Percentiles rank a stretch among this genome's conserved stretches.
phyloP scores from a whole-genome alignment of 2,888 invertebrate genomes.

The Antheraea yamamai region DNA sequence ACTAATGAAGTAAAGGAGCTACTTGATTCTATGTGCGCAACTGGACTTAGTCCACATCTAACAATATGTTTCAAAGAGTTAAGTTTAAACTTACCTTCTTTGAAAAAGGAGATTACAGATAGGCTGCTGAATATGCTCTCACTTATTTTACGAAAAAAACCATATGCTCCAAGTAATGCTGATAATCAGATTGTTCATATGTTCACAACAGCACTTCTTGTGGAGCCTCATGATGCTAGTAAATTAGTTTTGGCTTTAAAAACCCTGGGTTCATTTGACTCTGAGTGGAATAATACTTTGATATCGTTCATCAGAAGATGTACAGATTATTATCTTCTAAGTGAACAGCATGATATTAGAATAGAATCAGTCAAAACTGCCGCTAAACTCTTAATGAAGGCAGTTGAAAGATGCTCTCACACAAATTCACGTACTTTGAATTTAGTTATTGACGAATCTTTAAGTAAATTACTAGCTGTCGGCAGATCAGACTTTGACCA shows the following conservation, averaged over 20 bases:
- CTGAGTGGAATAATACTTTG: conserved; percentile 93
- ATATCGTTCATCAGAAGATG: conserved; percentile 96
- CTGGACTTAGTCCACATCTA: conserved; percentile 93
- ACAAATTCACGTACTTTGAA: conserved; percentile 91
- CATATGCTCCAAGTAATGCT: conserved; percentile 84
- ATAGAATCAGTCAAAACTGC: conserved; percentile 97
- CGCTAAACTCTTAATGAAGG: conserved; percentile 92
- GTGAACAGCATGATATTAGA: conserved; percentile 93
- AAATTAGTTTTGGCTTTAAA: conserved; percentile 95
- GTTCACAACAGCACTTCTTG: conserved; percentile 64
- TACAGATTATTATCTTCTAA: conserved; percentile 94
- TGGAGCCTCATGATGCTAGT: conserved; percentile 88
- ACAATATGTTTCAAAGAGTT: conserved; percentile 96
- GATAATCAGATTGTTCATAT: conserved; percentile 71
- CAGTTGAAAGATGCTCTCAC: conserved; percentile 85
- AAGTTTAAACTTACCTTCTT: conserved; percentile 92
- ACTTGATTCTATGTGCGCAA: conserved; percentile 95
- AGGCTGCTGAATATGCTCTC: conserved; percentile 95
- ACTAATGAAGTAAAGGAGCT: conserved; percentile 90
- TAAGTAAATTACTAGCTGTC: conserved; percentile 94
- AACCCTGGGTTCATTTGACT: conserved; percentile 95
- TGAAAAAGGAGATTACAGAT: conserved; percentile 95
- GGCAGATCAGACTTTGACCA: conserved; percentile 98
- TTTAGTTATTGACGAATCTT: conserved; percentile 94
- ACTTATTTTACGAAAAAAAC: conserved; percentile 93